A percentile compares a stretch with the other conserved stretches of the same genome.
Evolutionary conservation across 1,140 invertebrate species (phyloP).

Genomic region (Rhyzopertha dominica): DNA sequence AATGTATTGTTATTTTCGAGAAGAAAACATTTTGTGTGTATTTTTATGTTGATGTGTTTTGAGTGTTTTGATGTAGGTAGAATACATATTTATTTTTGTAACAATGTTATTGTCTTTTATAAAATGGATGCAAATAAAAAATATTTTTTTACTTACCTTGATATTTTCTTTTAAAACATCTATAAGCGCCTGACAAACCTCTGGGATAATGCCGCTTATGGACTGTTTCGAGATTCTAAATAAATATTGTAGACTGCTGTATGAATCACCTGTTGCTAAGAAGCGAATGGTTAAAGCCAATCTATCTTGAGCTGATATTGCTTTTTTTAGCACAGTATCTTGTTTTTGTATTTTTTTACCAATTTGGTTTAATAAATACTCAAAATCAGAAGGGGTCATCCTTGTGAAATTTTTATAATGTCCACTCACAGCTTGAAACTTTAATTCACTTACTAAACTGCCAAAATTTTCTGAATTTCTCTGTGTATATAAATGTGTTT

Average conservation of each 20-base stretch:
- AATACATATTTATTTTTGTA: too few relatives aligned
- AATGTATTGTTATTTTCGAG: too few relatives aligned
- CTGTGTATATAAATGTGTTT: conserved; percentile 9
- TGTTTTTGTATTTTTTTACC: conserved; percentile 8
- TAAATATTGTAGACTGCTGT: conserved; percentile 24
- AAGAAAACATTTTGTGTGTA: too few relatives aligned
- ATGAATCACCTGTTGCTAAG: conserved; percentile 32
- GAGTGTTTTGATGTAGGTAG: too few relatives aligned
- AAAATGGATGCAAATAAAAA: too few relatives aligned
- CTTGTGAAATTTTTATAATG: conserved; percentile 10
- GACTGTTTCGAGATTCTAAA: conserved; percentile 20
- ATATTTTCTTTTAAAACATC: too few relatives aligned
- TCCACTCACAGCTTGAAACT: conserved; percentile 11
- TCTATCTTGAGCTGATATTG: conserved; percentile 29
- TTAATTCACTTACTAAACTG: conserved; percentile 11
- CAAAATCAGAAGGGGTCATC: conserved; percentile 6
- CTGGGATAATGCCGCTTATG: too few relatives aligned
- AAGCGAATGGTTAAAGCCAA: conserved; percentile 34
- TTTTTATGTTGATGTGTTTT: too few relatives aligned
- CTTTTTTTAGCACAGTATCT: conserved; percentile 31
- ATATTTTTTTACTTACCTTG: too few relatives aligned
- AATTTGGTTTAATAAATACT: conserved; percentile 7
- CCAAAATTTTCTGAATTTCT: conserved; percentile 14
- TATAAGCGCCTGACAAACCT: too few relatives aligned
- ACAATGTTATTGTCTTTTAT: too few relatives aligned